Evolutionary conservation across 2,888 invertebrate genomes (phyloP), one percentile per base, ranked within the genome.

Genomic region (Mythimna impura): DNA sequence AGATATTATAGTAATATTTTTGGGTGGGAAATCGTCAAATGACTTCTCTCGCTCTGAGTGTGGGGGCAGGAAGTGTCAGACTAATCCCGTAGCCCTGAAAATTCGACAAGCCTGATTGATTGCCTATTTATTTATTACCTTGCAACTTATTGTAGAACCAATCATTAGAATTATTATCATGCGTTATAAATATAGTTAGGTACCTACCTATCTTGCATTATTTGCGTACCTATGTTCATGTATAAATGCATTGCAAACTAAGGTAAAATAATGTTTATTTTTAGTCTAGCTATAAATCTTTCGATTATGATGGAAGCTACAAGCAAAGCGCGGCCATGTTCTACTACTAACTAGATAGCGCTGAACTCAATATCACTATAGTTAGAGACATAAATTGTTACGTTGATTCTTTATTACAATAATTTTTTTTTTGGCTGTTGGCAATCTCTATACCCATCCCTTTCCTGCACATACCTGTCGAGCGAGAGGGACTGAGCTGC

Each of bases 241-340:
- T 57, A 47, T 62, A 67, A 67, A 68, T 62, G 67, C 62, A 34
- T 25, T 25, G 50, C 22, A 34, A 25, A 10, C 20, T n/a, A 20
- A 52, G 3, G n/a, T 50, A 50, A 50, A 20, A 20, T 50, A 17
- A 6, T 47, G 17, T 12, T 47, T 47, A 14, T 47, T 47, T 47
- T 47, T 47, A 65, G 36, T 54, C 36, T 25, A 25, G 4, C 36
- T 6, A 36, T 36, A 60, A 50, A 65, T 22, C 2, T 22, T 52
- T 5, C 7, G 3, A 36, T 36, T 63, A 43, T 10, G 43, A 12
- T 14, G 43, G 17, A 47, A 47, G 17, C 14, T 47, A 47, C 5
- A 17, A 17, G 43, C 43, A 0, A 4, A 47, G 14, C 43, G 43
- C 14, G 43, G 1, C 14, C 43, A 14, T 47, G 14, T 14, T 47